Conservation (phyloP, 2,797 vertebrate genomes). For the Prunella strophiata region DNA sequence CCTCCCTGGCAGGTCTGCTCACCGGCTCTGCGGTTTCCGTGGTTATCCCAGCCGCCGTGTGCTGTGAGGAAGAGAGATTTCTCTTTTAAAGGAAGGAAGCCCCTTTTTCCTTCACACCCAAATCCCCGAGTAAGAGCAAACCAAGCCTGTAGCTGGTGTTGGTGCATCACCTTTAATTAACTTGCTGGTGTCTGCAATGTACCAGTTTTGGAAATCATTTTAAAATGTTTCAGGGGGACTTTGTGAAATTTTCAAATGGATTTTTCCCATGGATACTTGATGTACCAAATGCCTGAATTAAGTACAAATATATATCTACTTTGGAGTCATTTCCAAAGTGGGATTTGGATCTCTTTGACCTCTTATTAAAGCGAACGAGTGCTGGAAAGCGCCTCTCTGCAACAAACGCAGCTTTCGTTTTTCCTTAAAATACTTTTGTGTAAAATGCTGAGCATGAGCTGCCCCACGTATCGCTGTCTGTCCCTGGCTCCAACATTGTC, state of each 20-base stretch:
- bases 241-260: fast-evolving
- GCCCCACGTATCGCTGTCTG: no score
- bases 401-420: background rate
- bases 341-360: background rate
- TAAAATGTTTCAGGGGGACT: background rate
- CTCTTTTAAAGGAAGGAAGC: background rate
- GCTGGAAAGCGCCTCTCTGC: background rate
- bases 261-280: background rate
- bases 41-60: fast-evolving
- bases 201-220: background rate
- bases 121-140: background rate
- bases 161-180: background rate
- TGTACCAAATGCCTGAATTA: background rate
- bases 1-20: background rate
- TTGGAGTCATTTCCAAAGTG: background rate
- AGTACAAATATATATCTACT: background rate
- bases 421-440: fast-evolving
- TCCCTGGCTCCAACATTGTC: background rate
- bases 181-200: background rate
- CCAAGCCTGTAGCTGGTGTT: background rate
- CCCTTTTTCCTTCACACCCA: background rate
- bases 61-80: background rate
- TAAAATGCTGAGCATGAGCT: background rate
- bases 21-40: fast-evolving
- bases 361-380: fast-evolving